Percentiles rank a stretch among this genome's conserved stretches.
These are phyloP conservation scores for Natator depressus DNA, from an alignment of 2,113 vertebrate species.

Conservation along the genomic window DNA sequence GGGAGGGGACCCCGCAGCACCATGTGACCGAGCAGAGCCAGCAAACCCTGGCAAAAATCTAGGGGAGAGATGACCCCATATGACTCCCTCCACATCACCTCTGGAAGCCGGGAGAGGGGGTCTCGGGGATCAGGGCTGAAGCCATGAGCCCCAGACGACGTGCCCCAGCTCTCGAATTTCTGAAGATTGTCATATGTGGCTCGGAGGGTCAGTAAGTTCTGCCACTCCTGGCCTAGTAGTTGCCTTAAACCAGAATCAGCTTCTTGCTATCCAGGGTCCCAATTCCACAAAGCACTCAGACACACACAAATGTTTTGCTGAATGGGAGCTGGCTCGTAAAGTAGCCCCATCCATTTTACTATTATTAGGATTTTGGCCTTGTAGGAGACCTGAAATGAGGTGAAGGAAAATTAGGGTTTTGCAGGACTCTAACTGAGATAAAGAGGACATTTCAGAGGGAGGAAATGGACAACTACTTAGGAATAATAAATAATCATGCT, in stretches of 20 bases:
- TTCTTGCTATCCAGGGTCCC: background rate
- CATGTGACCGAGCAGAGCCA: too few relatives aligned
- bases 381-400: background rate
- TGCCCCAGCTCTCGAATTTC: too few relatives aligned
- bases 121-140: too few relatives aligned
- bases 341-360: background rate
- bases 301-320: background rate
- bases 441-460: background rate
- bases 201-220: too few relatives aligned
- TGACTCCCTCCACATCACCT: too few relatives aligned
- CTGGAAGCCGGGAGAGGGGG: too few relatives aligned
- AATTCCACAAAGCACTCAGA: background rate
- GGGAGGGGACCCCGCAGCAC: too few relatives aligned
- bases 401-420: background rate
- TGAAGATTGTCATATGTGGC: too few relatives aligned
- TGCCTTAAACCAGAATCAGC: background rate
- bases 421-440: background rate
- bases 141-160: too few relatives aligned
- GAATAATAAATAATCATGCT: background rate
- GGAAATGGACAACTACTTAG: background rate
- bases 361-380: background rate
- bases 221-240: background rate
- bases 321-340: background rate
- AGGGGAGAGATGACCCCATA: too few relatives aligned
- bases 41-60: too few relatives aligned